Conservation (phyloP, 2,113 vertebrate genomes). For the Sphaerodactylus townsendi region DNA sequence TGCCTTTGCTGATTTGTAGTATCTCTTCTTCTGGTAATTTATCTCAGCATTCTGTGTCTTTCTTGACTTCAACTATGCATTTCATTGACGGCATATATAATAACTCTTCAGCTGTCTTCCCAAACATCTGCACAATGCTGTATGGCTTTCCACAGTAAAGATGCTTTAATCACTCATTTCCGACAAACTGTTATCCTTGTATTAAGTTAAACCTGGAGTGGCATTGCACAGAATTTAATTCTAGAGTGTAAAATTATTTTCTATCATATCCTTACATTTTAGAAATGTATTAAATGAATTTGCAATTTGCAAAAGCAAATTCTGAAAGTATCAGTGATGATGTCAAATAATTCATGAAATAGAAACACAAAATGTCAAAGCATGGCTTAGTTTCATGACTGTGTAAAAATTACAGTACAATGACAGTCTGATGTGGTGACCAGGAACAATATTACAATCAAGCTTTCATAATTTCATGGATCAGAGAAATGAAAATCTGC, state of each 20-base stretch:
- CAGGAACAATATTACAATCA: neutral
- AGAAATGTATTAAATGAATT: neutral
- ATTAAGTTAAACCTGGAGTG: neutral
- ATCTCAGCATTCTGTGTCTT: conserved; percentile 30
- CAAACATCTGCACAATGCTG: neutral
- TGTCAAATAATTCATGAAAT: neutral
- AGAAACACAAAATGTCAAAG: neutral
- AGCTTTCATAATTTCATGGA: neutral
- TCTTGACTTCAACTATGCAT: conserved; percentile 28
- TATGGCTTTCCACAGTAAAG: neutral
- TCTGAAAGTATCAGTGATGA: neutral
- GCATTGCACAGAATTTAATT: neutral
- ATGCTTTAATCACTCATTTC: neutral
- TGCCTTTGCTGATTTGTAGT: conserved; percentile 45
- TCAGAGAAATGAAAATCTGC: neutral
- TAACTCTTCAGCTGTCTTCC: neutral
- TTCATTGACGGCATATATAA: conserved; percentile 23
- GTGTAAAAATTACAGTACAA: neutral
- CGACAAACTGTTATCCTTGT: neutral
- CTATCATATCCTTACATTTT: neutral
- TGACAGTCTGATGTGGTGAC: neutral
- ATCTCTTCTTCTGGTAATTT: conserved; percentile 29
- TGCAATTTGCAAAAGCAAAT: conserved; percentile 1
- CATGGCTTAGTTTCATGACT: neutral
- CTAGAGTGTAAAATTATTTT: neutral